Conservation (phyloP, 2,113 vertebrate species). For the Trogon melanurus region DNA sequence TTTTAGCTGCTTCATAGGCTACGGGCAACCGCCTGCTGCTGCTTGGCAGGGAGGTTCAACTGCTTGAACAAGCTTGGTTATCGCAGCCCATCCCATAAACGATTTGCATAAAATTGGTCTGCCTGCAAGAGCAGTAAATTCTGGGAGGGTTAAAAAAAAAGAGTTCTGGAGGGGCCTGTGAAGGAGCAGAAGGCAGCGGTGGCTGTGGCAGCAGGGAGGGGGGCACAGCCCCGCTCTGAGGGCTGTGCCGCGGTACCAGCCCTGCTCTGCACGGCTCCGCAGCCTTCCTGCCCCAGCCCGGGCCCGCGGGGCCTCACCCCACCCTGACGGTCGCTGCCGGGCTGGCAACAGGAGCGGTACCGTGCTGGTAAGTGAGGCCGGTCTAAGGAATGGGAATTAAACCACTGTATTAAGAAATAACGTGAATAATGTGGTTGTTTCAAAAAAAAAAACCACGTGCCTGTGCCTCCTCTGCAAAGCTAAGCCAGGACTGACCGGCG, state of each 20-base stretch:
- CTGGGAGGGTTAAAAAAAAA: background rate
- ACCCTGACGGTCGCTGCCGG: rapidly evolving
- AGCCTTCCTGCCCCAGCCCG: rapidly evolving
- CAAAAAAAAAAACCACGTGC: rapidly evolving
- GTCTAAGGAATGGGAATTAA: background rate
- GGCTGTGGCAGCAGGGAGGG: background rate
- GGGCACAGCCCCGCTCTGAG: background rate
- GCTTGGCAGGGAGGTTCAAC: background rate
- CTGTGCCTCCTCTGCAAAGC: background rate
- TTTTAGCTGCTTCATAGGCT: background rate
- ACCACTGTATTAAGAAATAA: background rate
- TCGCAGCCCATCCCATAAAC: background rate
- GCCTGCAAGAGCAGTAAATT: background rate
- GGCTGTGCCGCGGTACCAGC: no score
- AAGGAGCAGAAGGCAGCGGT: background rate
- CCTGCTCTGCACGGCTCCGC: rapidly evolving
- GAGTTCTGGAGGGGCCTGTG: background rate
- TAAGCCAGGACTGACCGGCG: background rate
- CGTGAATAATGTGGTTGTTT: background rate
- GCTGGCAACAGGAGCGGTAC: background rate
- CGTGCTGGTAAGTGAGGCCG: background rate
- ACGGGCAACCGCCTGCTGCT: background rate
- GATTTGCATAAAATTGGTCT: rapidly evolving
- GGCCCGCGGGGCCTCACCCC: rapidly evolving
- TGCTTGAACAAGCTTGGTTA: background rate